A percentile compares a stretch with the other conserved stretches of the same genome.
These are phyloP conservation scores for Caenorhabditis brenneri DNA, from an alignment of 1,140 invertebrate species.

Conservation along the genomic window DNA sequence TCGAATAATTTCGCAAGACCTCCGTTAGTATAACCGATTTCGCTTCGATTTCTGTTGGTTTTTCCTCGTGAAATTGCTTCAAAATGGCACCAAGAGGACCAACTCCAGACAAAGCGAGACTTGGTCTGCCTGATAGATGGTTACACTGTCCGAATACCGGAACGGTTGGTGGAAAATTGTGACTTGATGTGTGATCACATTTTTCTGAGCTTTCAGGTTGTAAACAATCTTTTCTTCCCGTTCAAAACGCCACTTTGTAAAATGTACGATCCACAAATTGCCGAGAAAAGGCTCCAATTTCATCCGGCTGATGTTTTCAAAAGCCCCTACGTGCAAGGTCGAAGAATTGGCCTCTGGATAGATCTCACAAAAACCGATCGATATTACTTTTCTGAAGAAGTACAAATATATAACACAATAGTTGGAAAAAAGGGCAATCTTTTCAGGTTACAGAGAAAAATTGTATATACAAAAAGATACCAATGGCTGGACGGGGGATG, in stretches of 20 bases:
- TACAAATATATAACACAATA: conserved; percentile 73
- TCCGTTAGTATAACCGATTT: background rate
- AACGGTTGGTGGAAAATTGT: conserved; percentile 55
- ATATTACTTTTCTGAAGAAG: conserved; percentile 84
- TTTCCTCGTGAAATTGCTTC: background rate
- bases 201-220: conserved; percentile 53
- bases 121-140: conserved; percentile 66
- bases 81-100: conserved; percentile 45
- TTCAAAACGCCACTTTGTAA: conserved; percentile 68
- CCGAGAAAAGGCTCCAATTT: conserved; percentile 59
- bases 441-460: conserved; percentile 75
- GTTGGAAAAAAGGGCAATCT: conserved; percentile 78
- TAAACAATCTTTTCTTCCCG: conserved; percentile 63
- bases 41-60: background rate
- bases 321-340: conserved; percentile 25
- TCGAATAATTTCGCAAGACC: background rate
- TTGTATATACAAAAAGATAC: conserved; percentile 77
- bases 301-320: conserved; percentile 58
- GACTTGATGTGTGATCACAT: background rate
- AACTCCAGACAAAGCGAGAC: conserved; percentile 55
- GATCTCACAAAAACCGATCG: conserved; percentile 92
- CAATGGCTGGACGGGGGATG: conserved; percentile 69
- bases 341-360: conserved; percentile 90
- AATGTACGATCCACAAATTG: conserved; percentile 64
- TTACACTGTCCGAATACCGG: conserved; percentile 68